A percentile compares a stretch with the other conserved stretches of the same genome.
These are phyloP conservation scores for Eulemur mongoz DNA, from an alignment of 2,797 vertebrate species.

Conservation along the genomic window DNA sequence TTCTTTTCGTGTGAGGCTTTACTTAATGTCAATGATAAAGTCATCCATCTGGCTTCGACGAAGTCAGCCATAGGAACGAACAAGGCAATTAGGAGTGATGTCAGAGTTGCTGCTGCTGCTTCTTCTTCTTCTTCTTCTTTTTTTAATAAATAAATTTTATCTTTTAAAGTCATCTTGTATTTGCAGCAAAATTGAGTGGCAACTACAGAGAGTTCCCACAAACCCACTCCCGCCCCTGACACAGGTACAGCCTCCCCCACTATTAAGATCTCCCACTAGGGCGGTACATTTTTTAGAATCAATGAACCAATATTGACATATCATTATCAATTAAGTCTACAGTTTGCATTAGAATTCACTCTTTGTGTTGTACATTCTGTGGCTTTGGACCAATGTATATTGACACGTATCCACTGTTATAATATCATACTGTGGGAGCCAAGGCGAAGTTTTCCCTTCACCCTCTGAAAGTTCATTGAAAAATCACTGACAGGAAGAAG, in stretches of 20 bases:
- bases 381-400: not conserved
- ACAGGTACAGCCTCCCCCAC: not conserved
- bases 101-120: not conserved
- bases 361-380: not conserved
- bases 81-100: not conserved
- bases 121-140: not conserved
- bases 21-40: not conserved
- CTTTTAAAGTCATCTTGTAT: not conserved
- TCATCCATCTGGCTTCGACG: not conserved
- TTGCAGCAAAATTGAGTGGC: not conserved
- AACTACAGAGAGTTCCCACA: not conserved
- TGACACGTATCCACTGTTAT: too few species aligned
- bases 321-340: not conserved
- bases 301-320: not conserved
- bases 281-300: not conserved
- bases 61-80: not conserved
- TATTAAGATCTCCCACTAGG: not conserved
- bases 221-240: fast-evolving
- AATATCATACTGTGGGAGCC: not conserved
- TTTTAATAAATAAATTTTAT: not conserved
- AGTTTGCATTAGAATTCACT: not conserved
- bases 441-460: not conserved
- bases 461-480: not conserved
- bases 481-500: not conserved
- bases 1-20: not conserved